Evolutionary conservation across 2,113 vertebrate genomes (phyloP).

Genomic region (Mystacornis crossleyi): DNA sequence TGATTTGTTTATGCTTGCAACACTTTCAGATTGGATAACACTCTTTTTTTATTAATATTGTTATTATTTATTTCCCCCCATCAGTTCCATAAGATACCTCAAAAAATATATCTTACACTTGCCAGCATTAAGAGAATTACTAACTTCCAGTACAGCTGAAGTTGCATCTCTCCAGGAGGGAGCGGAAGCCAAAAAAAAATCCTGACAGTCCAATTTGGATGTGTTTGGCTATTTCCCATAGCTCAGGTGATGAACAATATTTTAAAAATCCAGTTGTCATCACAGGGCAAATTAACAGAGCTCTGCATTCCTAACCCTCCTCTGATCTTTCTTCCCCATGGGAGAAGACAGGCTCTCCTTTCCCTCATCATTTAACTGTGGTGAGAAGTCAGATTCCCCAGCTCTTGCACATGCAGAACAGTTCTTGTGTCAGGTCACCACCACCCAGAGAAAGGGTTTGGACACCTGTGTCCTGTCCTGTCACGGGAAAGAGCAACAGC

Average conservation of each 20-base stretch:
- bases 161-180: neutral
- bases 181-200: neutral
- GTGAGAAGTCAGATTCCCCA: neutral
- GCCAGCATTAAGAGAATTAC: neutral
- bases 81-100: constrained; percentile 14
- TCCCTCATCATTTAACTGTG: neutral
- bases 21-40: neutral
- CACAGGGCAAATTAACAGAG: neutral
- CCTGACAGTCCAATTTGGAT: neutral
- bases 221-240: neutral
- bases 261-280: neutral
- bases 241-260: neutral
- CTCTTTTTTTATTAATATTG: constrained; percentile 18
- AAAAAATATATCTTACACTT: constrained; percentile 13
- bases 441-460: neutral
- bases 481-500: neutral
- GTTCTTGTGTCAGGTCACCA: neutral
- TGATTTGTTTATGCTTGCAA: constrained; percentile 47
- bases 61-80: constrained; percentile 13
- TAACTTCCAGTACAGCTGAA: neutral
- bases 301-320: neutral
- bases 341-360: neutral
- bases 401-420: neutral
- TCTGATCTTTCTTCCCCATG: neutral
- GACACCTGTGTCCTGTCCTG: neutral